These are phyloP conservation scores for Eidolon dupreanum DNA, from an alignment of 2,797 vertebrate genomes.

Conservation along the genomic window DNA sequence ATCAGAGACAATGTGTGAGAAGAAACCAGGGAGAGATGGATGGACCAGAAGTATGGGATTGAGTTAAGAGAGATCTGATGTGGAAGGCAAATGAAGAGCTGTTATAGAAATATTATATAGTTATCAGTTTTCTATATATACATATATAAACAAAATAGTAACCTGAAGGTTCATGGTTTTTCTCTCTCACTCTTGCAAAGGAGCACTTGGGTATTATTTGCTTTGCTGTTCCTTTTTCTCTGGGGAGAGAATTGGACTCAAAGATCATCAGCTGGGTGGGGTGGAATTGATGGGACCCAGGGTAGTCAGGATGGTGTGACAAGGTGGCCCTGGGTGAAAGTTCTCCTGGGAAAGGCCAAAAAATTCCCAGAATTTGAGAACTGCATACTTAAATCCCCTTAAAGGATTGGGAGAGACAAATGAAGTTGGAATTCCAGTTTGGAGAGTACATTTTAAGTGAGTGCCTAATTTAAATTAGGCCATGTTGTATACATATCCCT, in stretches of 20 bases:
- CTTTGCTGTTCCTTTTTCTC: background rate
- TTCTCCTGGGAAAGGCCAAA: background rate
- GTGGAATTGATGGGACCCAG: background rate
- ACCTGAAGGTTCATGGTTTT: background rate
- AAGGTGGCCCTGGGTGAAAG: background rate
- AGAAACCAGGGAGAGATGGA: background rate
- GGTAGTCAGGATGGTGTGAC: background rate
- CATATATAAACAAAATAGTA: background rate
- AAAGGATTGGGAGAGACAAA: background rate
- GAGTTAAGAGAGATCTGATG: background rate
- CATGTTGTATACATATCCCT: background rate
- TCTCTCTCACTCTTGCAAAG: background rate
- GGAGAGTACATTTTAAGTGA: background rate
- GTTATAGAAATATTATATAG: background rate
- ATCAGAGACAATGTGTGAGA: background rate
- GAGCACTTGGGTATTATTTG: background rate
- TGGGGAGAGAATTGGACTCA: background rate
- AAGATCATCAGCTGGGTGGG: background rate
- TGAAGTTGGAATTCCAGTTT: background rate
- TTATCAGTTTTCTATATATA: background rate
- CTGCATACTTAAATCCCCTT: background rate
- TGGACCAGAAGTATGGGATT: background rate
- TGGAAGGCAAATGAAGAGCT: background rate
- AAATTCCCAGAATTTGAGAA: background rate
- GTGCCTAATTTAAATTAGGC: background rate